Percentiles rank a stretch among this genome's conserved stretches.
Conservation (phyloP, 1,140 invertebrate species). For the Heliothis subflexa region DNA sequence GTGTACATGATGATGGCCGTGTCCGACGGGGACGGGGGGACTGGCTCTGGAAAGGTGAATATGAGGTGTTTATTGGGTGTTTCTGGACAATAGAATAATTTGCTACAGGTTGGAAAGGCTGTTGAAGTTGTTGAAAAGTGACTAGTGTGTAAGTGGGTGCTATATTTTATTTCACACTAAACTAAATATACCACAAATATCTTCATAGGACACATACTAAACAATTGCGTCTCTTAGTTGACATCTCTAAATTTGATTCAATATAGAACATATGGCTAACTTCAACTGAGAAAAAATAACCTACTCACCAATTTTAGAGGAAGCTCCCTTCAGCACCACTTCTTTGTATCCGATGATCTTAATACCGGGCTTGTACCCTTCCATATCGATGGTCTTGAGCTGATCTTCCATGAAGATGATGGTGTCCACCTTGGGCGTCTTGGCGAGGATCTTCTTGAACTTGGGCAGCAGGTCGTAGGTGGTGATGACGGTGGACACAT, state of each 20-base stretch:
- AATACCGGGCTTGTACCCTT: constrained; percentile 90
- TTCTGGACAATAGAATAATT: too few species aligned
- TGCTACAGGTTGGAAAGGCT: too few species aligned
- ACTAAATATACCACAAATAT: too few species aligned
- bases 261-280: too few species aligned
- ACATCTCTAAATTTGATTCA: too few species aligned
- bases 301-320: constrained; percentile 77
- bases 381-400: constrained; percentile 89
- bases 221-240: too few species aligned
- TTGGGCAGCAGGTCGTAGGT: constrained; percentile 96
- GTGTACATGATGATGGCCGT: constrained; percentile 99
- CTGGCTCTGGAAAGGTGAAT: constrained; percentile 75
- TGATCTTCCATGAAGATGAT: constrained; percentile 97
- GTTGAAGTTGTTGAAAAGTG: too few species aligned
- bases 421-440: constrained; percentile 90
- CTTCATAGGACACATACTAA: too few species aligned
- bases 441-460: constrained; percentile 92
- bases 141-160: too few species aligned
- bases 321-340: constrained; percentile 81
- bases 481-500: constrained; percentile 96
- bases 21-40: constrained; percentile 90
- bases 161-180: too few species aligned
- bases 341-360: constrained; percentile 89
- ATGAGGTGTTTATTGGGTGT: too few species aligned
- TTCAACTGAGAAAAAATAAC: background rate